These are phyloP conservation scores for Nesidiocoris tenuis DNA, from an alignment of 2,888 invertebrate species.

Conservation along the genomic window DNA sequence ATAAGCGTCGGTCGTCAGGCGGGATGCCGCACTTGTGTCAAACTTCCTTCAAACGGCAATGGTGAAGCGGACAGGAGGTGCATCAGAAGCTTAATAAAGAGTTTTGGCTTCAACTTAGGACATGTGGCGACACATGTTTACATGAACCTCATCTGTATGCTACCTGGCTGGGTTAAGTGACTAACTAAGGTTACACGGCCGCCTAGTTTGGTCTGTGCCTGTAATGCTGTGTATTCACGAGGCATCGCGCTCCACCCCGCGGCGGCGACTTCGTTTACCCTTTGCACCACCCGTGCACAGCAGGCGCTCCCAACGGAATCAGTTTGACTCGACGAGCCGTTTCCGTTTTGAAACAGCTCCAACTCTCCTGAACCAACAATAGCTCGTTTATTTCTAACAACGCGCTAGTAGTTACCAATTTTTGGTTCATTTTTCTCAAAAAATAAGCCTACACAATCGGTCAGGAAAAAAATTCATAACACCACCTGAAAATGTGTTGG, in stretches of 20 bases:
- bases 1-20: no score
- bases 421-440: no score
- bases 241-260: background rate
- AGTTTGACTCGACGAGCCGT: background rate
- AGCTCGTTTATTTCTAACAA: background rate
- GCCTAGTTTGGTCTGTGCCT: background rate
- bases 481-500: no score
- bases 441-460: no score
- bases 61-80: no score
- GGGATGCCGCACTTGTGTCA: no score
- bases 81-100: background rate
- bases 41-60: no score
- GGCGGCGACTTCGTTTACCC: background rate
- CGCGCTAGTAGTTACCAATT: no score
- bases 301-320: background rate
- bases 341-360: background rate
- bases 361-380: background rate
- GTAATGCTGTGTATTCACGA: background rate
- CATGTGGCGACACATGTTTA: constrained; percentile 36
- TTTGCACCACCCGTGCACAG: background rate
- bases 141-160: constrained; percentile 33
- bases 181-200: constrained; percentile 26
- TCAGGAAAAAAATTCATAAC: no score
- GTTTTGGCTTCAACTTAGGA: constrained; percentile 2
- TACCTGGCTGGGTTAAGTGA: constrained; percentile 23